phyloP scores from a whole-genome alignment of 2,888 invertebrate species.

The Hanleya hanleyi region DNA sequence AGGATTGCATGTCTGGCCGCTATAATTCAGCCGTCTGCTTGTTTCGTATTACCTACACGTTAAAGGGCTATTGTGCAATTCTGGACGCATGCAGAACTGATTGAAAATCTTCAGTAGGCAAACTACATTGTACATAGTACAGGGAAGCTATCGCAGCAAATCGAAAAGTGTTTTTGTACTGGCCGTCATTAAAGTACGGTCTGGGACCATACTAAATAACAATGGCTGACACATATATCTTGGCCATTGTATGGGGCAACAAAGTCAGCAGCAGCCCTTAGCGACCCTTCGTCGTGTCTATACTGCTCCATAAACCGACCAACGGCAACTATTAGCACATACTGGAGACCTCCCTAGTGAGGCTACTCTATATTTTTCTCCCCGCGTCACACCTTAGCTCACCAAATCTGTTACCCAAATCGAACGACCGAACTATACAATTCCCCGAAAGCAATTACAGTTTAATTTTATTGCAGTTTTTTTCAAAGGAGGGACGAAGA shows the following conservation, averaged over 20 bases:
- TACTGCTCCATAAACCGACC: no score
- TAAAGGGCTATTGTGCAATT: background rate
- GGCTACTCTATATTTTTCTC: no score
- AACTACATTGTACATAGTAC: no score
- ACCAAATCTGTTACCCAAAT: no score
- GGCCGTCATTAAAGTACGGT: background rate
- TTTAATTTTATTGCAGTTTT: no score
- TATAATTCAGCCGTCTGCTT: background rate
- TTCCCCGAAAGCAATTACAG: no score
- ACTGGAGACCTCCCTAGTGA: no score
- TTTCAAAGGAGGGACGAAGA: no score
- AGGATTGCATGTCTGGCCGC: background rate
- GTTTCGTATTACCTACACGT: background rate
- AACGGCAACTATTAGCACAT: no score
- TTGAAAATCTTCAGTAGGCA: constrained; percentile 6
- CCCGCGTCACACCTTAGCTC: no score
- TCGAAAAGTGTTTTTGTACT: background rate
- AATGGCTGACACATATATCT: background rate
- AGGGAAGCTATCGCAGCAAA: background rate
- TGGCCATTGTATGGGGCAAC: background rate
- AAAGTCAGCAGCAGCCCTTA: background rate
- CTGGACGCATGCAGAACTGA: background rate
- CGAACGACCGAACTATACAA: no score
- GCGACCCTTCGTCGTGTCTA: no score
- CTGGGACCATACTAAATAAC: background rate